A percentile compares a stretch with the other conserved stretches of the same genome.
Conservation (phyloP, 2,113 vertebrate species). For the Pelusios castaneus region DNA sequence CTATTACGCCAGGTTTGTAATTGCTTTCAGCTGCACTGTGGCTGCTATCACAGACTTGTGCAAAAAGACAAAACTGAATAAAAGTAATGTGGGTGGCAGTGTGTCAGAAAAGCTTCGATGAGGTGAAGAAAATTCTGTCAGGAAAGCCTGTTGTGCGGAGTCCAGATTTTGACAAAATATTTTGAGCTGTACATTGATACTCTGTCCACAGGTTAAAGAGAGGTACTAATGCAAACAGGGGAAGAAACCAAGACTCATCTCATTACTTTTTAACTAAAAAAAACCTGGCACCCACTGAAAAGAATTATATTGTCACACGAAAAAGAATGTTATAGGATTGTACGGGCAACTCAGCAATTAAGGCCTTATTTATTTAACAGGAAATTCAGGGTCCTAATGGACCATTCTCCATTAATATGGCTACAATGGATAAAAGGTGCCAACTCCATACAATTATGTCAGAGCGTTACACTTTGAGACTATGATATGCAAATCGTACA, state of each 20-base stretch:
- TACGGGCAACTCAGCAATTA: background rate
- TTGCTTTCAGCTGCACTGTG: background rate
- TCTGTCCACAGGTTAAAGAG: background rate
- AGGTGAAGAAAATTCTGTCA: background rate
- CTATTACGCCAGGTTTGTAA: background rate
- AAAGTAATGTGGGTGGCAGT: background rate
- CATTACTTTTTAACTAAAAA: background rate
- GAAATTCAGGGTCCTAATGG: background rate
- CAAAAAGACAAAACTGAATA: background rate
- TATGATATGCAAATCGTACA: too few species aligned
- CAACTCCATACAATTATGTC: background rate
- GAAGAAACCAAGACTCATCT: background rate
- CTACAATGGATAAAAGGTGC: background rate
- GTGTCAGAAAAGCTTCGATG: background rate
- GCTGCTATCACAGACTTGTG: background rate
- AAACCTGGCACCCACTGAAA: background rate
- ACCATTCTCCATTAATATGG: background rate
- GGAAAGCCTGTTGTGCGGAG: background rate
- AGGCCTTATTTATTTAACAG: background rate
- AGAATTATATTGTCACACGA: background rate
- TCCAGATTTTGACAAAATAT: background rate
- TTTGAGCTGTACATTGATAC: background rate
- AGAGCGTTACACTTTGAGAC: background rate
- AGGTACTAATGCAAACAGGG: background rate
- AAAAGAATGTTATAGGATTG: background rate